Conservation (phyloP, 2,888 invertebrate species). For the Cephonodes hylas region DNA sequence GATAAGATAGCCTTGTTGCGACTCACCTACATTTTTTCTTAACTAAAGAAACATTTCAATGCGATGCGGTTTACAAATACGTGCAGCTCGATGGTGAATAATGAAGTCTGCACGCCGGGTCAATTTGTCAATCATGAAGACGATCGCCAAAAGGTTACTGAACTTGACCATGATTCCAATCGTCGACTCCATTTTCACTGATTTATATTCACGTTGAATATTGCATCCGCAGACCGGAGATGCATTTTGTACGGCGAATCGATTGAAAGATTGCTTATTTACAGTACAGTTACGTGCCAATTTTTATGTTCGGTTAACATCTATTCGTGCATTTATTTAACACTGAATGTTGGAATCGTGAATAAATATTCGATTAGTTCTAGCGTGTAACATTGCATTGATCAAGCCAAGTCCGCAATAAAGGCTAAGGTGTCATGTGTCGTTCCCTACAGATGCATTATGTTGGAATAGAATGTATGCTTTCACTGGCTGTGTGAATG, state of each 20-base stretch:
- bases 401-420: slow-evolving; percentile 38
- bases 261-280: slow-evolving; percentile 29
- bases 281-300: slow-evolving; percentile 24
- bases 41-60: slow-evolving; percentile 12
- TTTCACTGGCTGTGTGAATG: slow-evolving; percentile 69
- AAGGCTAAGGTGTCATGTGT: slow-evolving; percentile 72
- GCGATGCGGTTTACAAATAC: slow-evolving; percentile 11
- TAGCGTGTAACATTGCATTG: slow-evolving; percentile 19
- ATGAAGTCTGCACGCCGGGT: slow-evolving; percentile 36
- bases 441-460: slow-evolving; percentile 63
- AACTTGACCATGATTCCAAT: slow-evolving; percentile 60
- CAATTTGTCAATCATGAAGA: slow-evolving; percentile 52
- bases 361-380: not conserved
- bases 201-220: slow-evolving; percentile 59
- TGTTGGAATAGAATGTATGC: slow-evolving; percentile 68
- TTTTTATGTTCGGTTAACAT: not conserved
- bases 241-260: slow-evolving; percentile 36
- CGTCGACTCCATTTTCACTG: slow-evolving; percentile 55
- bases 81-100: slow-evolving; percentile 20
- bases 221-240: slow-evolving; percentile 47
- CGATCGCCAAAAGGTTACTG: slow-evolving; percentile 49
- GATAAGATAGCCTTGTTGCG: slow-evolving; percentile 52
- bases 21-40: slow-evolving; percentile 46
- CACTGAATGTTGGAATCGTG: not conserved
- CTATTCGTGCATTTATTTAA: not conserved